Percentiles rank a stretch among this genome's conserved stretches.
These are phyloP conservation scores for Zophobas morio DNA, from an alignment of 1,140 invertebrate genomes.

Conservation along the genomic window DNA sequence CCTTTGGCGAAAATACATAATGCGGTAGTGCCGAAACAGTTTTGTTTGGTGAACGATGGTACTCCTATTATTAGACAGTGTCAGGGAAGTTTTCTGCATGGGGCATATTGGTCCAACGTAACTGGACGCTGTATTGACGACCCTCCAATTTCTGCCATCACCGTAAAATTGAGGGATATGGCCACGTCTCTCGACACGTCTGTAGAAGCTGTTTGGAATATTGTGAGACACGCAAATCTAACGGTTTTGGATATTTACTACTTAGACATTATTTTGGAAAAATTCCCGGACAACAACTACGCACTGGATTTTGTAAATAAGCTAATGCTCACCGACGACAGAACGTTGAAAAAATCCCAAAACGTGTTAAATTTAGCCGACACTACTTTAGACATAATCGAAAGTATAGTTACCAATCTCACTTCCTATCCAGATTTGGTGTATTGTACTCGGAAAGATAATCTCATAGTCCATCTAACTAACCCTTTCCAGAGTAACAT, in stretches of 20 bases:
- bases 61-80: slow-evolving; percentile 69
- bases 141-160: slow-evolving; percentile 66
- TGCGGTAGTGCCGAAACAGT: slow-evolving; percentile 67
- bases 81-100: slow-evolving; percentile 67
- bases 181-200: neutral
- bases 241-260: slow-evolving; percentile 44
- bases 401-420: slow-evolving; percentile 44
- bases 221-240: neutral
- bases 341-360: slow-evolving; percentile 50
- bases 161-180: slow-evolving; percentile 43
- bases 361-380: slow-evolving; percentile 45
- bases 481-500: slow-evolving; percentile 71
- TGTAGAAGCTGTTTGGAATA: neutral
- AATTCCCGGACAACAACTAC: neutral
- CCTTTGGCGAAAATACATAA: slow-evolving; percentile 66
- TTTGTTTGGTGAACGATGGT: slow-evolving; percentile 70
- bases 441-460: slow-evolving; percentile 55
- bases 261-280: slow-evolving; percentile 12
- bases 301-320: slow-evolving; percentile 46
- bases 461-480: slow-evolving; percentile 69
- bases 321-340: slow-evolving; percentile 39
- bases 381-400: slow-evolving; percentile 47
- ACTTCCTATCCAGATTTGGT: slow-evolving; percentile 2
- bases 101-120: slow-evolving; percentile 67
- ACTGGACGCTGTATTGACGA: slow-evolving; percentile 65